Evolutionary conservation across 2,888 invertebrate species (phyloP).

Genomic region (Stenichneumon culpator): DNA sequence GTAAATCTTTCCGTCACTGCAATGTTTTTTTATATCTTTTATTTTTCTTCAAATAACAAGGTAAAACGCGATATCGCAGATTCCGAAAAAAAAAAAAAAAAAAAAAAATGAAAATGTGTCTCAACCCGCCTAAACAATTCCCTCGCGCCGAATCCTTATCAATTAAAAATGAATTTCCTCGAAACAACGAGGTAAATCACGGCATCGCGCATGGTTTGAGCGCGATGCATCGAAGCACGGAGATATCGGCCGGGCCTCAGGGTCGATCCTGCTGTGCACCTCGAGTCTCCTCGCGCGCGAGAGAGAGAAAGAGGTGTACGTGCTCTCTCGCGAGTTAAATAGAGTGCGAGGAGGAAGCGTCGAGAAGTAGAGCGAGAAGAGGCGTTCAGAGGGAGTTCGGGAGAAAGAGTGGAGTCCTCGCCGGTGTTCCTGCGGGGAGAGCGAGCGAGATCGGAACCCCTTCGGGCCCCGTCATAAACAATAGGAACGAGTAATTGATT

Average conservation of each 20-base stretch:
- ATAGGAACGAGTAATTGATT: slow-evolving; percentile 85
- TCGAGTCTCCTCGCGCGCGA: background rate
- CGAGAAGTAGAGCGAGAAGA: slow-evolving; percentile 63
- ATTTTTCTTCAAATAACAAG: too few species aligned
- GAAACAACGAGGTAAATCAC: background rate
- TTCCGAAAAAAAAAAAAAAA: too few species aligned
- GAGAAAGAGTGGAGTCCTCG: slow-evolving; percentile 48
- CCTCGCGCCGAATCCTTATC: background rate
- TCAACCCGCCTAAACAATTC: too few species aligned
- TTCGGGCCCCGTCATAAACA: slow-evolving; percentile 84
- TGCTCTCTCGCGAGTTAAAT: slow-evolving; percentile 15
- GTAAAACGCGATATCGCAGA: too few species aligned
- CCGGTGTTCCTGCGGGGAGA: slow-evolving; percentile 44
- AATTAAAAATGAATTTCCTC: background rate
- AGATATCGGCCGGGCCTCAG: slow-evolving; percentile 7
- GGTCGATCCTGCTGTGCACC: slow-evolving; percentile 6
- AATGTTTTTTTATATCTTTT: too few species aligned
- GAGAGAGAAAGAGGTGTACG: too few species aligned
- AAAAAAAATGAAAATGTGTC: too few species aligned
- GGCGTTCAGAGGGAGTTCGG: slow-evolving; percentile 47
- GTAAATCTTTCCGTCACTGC: too few species aligned
- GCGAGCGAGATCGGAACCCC: slow-evolving; percentile 69
- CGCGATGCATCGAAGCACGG: slow-evolving; percentile 6
- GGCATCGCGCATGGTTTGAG: background rate
- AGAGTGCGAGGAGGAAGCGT: slow-evolving; percentile 54